Percentiles rank a stretch among this genome's conserved stretches.
Evolutionary conservation across 2,888 invertebrate genomes (phyloP).

Genomic region (Thera obeliscata): DNA sequence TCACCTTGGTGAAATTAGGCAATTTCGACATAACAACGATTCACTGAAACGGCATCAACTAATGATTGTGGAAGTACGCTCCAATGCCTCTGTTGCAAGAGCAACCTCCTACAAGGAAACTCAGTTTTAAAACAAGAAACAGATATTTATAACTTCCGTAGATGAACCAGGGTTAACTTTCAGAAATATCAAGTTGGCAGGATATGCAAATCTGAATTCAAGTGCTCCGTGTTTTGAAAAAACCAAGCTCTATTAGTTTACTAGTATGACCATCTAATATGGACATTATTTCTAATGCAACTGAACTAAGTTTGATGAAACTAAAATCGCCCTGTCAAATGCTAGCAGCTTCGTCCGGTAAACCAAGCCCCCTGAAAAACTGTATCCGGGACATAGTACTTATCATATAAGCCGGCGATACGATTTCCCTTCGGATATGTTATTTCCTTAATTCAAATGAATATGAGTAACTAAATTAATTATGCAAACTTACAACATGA

Average conservation of each 20-base stretch:
- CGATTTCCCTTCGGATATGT: constrained; percentile 37
- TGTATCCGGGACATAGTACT: constrained; percentile 20
- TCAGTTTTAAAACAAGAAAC: constrained; percentile 25
- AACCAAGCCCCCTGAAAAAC: constrained; percentile 13
- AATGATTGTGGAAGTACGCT: constrained; percentile 72
- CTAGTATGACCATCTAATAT: too few relatives aligned
- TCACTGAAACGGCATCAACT: constrained; percentile 50
- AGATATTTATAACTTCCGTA: constrained; percentile 12
- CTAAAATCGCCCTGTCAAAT: background rate
- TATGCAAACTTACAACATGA: constrained; percentile 28
- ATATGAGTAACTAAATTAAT: constrained; percentile 27
- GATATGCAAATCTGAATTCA: too few relatives aligned
- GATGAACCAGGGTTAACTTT: constrained; percentile 10
- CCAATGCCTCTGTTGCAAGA: constrained; percentile 61
- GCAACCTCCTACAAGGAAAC: constrained; percentile 64
- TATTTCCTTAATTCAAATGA: constrained; percentile 35
- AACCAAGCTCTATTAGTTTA: too few relatives aligned
- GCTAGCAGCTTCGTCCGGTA: constrained; percentile 2
- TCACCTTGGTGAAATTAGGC: constrained; percentile 57
- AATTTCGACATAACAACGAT: constrained; percentile 56
- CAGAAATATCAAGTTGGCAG: background rate
- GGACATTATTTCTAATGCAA: too few relatives aligned
- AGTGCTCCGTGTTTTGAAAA: too few relatives aligned
- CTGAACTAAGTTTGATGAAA: background rate
- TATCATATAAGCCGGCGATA: constrained; percentile 16